Evolutionary conservation across 2,797 vertebrate species (phyloP), one percentile per base, ranked within the genome.

Genomic region (Galago senegalensis): DNA sequence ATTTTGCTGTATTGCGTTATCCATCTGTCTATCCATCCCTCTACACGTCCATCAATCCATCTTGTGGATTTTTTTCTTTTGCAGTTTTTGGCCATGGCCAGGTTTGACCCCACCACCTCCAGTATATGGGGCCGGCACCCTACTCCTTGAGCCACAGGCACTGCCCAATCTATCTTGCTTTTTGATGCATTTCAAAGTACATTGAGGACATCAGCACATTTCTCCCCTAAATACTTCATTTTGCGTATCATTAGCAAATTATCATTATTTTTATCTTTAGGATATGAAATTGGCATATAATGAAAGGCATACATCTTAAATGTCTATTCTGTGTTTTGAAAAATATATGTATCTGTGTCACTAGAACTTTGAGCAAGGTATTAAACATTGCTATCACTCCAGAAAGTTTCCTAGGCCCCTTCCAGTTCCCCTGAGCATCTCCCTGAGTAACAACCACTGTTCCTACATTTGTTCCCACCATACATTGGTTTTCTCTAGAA

Each of bases 181-280:
- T 93, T 63, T 69, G 53, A 89, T 89, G 61, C 17, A 93, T 81
- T 81, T 95, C 75, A 69, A 94, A 96, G 85, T 90, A 27, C 46
- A 37, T 11, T 76, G 58, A 23, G 91, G 75, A 83, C 27, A 75
- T 34, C 34, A 46, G 6, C 88, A 60, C 7, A 40, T n/a, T 70
- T 89, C n/a, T 53, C 29, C 10, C 67, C 46, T 86, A 72, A 94
- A 58, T 82, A 90, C 29, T 86, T 93, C 37, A 88, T 49, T 80
- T 79, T 65, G 53, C 29, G 17, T 75, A 87, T 83, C 65, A 88
- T 88, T 43, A 43, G 40, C 40, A 43, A 43, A 43, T 43, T 43
- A 43, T 7, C 40, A 43, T 7, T 43, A 43, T 6, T 43, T 43
- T 95, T 70, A 89, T 29, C 46, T 34, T 31, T 91, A 37, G 70